Evolutionary conservation across 2,888 invertebrate genomes (phyloP).

Genomic region (Diabrotica balteata): DNA sequence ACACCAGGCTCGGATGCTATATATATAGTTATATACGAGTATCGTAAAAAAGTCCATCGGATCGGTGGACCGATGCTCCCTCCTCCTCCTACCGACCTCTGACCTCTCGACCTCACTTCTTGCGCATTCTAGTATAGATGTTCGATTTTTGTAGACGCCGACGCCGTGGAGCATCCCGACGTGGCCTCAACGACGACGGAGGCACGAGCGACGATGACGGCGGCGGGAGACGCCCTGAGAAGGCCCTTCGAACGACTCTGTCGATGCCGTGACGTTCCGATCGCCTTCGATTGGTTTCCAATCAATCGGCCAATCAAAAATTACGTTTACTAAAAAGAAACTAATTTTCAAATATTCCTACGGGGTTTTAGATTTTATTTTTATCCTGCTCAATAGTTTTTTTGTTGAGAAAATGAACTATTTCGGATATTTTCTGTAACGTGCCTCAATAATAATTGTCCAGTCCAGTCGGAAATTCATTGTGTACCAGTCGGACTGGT

Average conservation of each 20-base stretch:
- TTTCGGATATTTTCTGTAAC: no score
- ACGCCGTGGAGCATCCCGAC: constrained; percentile 48
- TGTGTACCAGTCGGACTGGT: no score
- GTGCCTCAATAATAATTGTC: no score
- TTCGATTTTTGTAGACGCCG: constrained; percentile 61
- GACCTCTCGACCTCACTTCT: constrained; percentile 51
- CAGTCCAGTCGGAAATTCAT: no score
- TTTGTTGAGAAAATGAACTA: no score
- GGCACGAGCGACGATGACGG: constrained; percentile 30
- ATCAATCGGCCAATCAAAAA: background rate
- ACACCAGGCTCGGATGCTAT: constrained; percentile 45
- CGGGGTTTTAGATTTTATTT: no score
- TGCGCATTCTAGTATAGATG: constrained; percentile 59
- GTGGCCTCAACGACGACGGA: constrained; percentile 28
- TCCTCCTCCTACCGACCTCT: constrained; percentile 41
- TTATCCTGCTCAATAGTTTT: no score
- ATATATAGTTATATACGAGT: constrained; percentile 42
- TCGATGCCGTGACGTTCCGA: constrained; percentile 22
- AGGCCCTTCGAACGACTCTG: constrained; percentile 34
- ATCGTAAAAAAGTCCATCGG: constrained; percentile 58
- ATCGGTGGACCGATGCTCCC: constrained; percentile 45
- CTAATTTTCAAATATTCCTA: no score
- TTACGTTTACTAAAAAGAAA: no score
- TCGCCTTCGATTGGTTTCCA: background rate
- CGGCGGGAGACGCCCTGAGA: constrained; percentile 37